Percentiles rank a stretch among this genome's conserved stretches.
phyloP scores from a whole-genome alignment of 2,888 invertebrate genomes.

The Limnephilus rhombicus region DNA sequence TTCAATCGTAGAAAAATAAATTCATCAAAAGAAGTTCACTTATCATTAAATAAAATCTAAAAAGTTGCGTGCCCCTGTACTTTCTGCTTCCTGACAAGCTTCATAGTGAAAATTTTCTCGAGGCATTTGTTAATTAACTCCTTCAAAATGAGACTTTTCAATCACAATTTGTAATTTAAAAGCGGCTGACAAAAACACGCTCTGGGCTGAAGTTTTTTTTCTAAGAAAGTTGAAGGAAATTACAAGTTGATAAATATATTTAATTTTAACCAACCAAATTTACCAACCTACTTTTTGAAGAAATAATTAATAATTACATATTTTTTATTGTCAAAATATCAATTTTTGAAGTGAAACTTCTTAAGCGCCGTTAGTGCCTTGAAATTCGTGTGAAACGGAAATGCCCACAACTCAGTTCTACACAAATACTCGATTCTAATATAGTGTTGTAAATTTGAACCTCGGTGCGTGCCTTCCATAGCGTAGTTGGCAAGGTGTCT shows the following conservation, averaged over 20 bases:
- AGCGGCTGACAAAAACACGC: slow-evolving; percentile 48
- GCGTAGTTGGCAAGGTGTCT: too few relatives aligned
- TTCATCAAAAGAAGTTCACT: neutral
- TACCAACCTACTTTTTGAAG: neutral
- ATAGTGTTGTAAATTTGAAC: too few relatives aligned
- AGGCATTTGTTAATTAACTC: slow-evolving; percentile 41
- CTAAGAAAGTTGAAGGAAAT: slow-evolving; percentile 40
- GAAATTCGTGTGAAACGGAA: too few relatives aligned
- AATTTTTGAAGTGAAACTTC: too few relatives aligned
- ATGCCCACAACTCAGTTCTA: too few relatives aligned
- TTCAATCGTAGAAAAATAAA: neutral
- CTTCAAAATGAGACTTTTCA: slow-evolving; percentile 32
- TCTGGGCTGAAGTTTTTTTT: slow-evolving; percentile 3
- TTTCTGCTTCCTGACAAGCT: neutral
- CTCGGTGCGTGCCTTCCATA: too few relatives aligned
- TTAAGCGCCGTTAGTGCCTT: too few relatives aligned
- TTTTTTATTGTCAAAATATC: neutral
- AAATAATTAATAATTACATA: slow-evolving; percentile 6
- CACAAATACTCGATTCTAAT: too few relatives aligned
- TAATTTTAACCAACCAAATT: slow-evolving; percentile 6
- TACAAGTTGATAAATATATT: slow-evolving; percentile 43
- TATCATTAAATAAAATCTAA: neutral
- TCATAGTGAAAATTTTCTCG: slow-evolving; percentile 7
- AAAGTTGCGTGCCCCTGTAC: slow-evolving; percentile 16
- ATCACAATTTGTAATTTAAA: slow-evolving; percentile 28